phyloP scores from a whole-genome alignment of 2,797 vertebrate genomes.

The Hoplostethus atlanticus region DNA sequence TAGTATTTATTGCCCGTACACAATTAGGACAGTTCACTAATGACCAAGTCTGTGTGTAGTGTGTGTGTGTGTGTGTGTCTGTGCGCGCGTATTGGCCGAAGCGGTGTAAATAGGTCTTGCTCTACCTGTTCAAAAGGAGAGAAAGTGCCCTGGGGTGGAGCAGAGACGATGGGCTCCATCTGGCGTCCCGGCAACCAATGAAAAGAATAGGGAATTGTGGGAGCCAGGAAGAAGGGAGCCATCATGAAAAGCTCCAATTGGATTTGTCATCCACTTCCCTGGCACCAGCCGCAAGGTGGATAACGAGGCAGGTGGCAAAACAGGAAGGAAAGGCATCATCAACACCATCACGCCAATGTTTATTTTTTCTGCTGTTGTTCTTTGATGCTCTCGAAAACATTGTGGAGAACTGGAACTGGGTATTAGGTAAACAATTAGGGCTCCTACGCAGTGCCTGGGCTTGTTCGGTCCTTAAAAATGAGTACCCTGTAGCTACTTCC shows the following conservation, averaged over 20 bases:
- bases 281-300: conserved; percentile 71
- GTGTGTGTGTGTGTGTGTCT: conserved; percentile 10
- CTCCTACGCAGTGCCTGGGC: conserved; percentile 42
- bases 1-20: conserved; percentile 4
- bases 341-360: conserved; percentile 30
- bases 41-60: not conserved
- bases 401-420: conserved; percentile 18
- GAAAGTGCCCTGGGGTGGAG: conserved; percentile 76
- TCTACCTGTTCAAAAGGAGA: conserved; percentile 77
- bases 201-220: conserved; percentile 73
- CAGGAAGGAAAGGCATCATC: conserved; percentile 65
- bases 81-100: conserved; percentile 28
- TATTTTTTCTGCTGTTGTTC: conserved; percentile 32
- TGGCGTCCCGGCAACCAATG: conserved; percentile 80
- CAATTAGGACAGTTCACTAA: not conserved
- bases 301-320: conserved; percentile 80
- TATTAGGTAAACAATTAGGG: conserved; percentile 77
- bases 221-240: conserved; percentile 73
- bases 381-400: conserved; percentile 35
- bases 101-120: conserved; percentile 76
- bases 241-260: conserved; percentile 77
- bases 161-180: conserved; percentile 80
- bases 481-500: conserved; percentile 67
- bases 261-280: conserved; percentile 74
- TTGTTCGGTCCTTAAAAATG: conserved; percentile 69